Conservation (phyloP, 2,113 vertebrate species). For the Sisor rabdophorus region DNA sequence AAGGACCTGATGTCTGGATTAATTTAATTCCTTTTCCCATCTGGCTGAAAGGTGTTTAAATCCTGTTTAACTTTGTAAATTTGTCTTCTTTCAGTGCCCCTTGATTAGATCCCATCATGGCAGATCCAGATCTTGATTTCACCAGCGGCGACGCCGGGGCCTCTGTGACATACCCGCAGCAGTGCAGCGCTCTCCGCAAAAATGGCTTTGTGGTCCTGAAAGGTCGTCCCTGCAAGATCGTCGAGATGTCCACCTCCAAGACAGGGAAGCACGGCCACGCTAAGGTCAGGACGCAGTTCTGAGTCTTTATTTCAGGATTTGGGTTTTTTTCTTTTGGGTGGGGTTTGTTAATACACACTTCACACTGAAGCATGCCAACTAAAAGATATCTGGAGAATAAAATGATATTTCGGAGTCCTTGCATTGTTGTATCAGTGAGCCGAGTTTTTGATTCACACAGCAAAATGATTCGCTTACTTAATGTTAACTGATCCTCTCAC, state of each 20-base stretch:
- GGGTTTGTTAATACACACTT: no score
- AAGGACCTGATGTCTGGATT: no score
- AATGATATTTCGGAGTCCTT: no score
- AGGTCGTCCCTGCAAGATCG: slow-evolving; percentile 94
- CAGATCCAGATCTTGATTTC: slow-evolving; percentile 89
- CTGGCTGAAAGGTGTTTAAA: no score
- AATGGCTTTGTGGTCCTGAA: slow-evolving; percentile 96
- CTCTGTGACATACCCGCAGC: slow-evolving; percentile 90
- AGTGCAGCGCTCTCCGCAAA: slow-evolving; percentile 97
- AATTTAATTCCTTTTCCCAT: not conserved
- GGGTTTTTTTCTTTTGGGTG: no score
- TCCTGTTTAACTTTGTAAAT: no score
- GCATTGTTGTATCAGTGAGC: not conserved
- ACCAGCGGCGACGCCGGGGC: slow-evolving; percentile 87
- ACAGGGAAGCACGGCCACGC: slow-evolving; percentile 97
- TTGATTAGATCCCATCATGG: slow-evolving; percentile 76
- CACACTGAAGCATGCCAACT: no score
- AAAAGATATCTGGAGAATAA: no score
- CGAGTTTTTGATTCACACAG: not conserved
- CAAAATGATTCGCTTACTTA: not conserved
- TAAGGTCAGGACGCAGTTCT: slow-evolving; percentile 73
- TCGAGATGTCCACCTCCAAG: slow-evolving; percentile 97
- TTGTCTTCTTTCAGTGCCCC: slow-evolving; percentile 63
- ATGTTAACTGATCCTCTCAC: not conserved
- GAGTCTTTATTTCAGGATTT: not conserved